Conservation (phyloP, 2,113 vertebrate species). For the Atherinomorus stipes region DNA sequence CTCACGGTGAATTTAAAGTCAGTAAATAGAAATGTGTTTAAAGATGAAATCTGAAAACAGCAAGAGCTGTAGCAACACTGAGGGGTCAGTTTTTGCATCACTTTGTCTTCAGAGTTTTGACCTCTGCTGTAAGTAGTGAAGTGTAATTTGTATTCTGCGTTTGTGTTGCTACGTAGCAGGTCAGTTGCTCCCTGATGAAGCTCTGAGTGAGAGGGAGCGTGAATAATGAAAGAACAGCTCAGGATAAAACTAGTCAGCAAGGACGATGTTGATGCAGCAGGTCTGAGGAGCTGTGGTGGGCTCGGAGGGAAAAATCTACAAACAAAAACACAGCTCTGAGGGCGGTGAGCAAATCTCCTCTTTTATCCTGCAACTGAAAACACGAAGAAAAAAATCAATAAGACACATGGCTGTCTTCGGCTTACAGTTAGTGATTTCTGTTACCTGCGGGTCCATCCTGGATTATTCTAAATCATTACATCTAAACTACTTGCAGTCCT, state of each 20-base stretch:
- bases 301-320: conserved; percentile 7
- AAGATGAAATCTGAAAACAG: too few relatives aligned
- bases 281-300: conserved; percentile 16
- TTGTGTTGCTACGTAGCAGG: not conserved
- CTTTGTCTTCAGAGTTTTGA: not conserved
- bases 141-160: conserved; percentile 2
- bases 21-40: too few relatives aligned
- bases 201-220: conserved; percentile 17
- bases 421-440: not conserved
- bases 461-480: conserved; percentile 1
- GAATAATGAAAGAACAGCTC: conserved; percentile 38
- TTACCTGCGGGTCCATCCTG: not conserved
- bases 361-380: not conserved
- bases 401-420: conserved; percentile 5
- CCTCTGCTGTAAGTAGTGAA: not conserved
- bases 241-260: conserved; percentile 2
- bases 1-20: too few relatives aligned
- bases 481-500: conserved; percentile 11
- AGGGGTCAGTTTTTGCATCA: too few relatives aligned
- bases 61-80: too few relatives aligned
- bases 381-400: not conserved
- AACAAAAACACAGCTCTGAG: not conserved
- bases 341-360: conserved; percentile 14
- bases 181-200: not conserved
- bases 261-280: not conserved